These are phyloP conservation scores for Hormaphis cornu DNA, from an alignment of 1,140 invertebrate genomes.

Conservation along the genomic window DNA sequence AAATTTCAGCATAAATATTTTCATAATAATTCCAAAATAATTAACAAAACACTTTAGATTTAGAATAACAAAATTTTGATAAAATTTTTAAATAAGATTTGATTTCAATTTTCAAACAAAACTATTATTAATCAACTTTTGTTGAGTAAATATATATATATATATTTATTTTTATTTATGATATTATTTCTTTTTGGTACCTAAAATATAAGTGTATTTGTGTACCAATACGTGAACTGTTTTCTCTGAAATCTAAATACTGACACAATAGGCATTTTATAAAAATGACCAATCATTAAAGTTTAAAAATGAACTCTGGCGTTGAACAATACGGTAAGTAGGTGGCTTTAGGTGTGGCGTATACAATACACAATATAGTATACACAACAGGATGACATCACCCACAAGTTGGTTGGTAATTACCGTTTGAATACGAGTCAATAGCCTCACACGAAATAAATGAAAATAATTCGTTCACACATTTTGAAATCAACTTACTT, in stretches of 20 bases:
- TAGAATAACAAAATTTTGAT: too few relatives aligned
- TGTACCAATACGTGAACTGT: too few relatives aligned
- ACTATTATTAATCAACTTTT: neutral
- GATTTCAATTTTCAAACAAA: too few relatives aligned
- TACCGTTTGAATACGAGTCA: neutral
- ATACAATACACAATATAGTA: too few relatives aligned
- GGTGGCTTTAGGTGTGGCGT: constrained; percentile 11
- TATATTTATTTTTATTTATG: neutral
- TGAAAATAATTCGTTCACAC: neutral
- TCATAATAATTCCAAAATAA: too few relatives aligned
- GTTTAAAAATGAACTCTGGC: too few relatives aligned
- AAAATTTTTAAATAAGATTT: too few relatives aligned
- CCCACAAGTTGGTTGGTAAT: neutral
- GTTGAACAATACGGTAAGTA: constrained; percentile 11
- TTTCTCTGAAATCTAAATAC: neutral
- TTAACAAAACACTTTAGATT: too few relatives aligned
- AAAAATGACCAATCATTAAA: neutral
- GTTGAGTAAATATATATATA: neutral
- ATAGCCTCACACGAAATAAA: too few relatives aligned
- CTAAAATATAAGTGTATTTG: neutral
- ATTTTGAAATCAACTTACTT: neutral
- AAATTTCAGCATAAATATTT: too few relatives aligned
- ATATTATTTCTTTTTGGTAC: neutral
- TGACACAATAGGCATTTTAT: neutral
- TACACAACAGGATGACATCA: constrained; percentile 19